phyloP scores from a whole-genome alignment of 2,113 vertebrate species.

The Echinops telfairi region DNA sequence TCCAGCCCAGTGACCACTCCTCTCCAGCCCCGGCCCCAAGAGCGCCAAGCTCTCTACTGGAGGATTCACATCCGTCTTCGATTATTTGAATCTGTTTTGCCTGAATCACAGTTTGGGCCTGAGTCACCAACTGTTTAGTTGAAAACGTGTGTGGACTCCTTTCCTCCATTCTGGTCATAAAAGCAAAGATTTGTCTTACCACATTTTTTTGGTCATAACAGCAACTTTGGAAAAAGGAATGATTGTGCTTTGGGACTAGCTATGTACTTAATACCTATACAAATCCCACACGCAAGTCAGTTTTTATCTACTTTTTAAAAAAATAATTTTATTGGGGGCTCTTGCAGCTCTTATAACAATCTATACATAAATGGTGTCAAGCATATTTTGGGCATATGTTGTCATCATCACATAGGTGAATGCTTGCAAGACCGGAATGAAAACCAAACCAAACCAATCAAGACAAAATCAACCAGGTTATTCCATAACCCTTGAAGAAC shows the following conservation, averaged over 20 bases:
- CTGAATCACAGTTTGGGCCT: conserved; percentile 5
- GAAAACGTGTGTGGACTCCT: background rate
- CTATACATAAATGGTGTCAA: too few species aligned
- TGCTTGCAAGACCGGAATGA: too few species aligned
- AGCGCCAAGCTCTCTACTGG: background rate
- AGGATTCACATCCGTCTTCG: background rate
- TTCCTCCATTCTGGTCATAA: conserved; percentile 25
- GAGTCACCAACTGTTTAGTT: background rate
- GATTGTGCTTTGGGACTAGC: conserved; percentile 3
- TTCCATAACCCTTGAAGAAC: too few species aligned
- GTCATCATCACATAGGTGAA: too few species aligned
- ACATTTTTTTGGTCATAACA: background rate
- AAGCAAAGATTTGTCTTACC: conserved; percentile 15
- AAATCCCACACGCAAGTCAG: conserved; percentile 70
- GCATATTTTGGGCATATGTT: too few species aligned
- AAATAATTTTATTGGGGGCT: too few species aligned
- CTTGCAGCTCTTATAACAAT: too few species aligned
- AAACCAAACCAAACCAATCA: too few species aligned
- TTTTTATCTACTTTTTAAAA: background rate
- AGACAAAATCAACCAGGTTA: too few species aligned
- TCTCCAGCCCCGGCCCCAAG: background rate
- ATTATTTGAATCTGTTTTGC: conserved; percentile 13
- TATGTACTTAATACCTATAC: conserved; percentile 55
- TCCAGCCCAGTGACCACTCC: background rate
- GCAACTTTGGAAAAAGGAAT: conserved; percentile 25